Base-by-base conservation (phyloP, 2,113 vertebrate genomes). In the Tetrax tetrax region DNA sequence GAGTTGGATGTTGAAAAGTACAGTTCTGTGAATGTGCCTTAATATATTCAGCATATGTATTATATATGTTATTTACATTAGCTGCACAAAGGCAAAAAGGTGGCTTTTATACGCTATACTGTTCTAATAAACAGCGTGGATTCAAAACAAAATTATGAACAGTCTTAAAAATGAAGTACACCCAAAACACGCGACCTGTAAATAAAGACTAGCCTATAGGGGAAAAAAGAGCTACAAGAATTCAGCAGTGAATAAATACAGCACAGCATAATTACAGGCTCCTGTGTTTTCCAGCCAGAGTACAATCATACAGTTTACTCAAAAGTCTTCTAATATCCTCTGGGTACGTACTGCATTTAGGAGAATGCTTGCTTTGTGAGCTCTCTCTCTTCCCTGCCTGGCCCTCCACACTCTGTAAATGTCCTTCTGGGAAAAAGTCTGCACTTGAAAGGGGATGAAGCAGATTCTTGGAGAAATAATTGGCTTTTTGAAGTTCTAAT, bases 41-140 rank as follows among this genome's bases (percentile, higher is more conserved):
- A 94, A 95, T 93, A 92, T 96, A 96, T 95, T 87, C 94, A 69
- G 83, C 77, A 64, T 89, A 87, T 92, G 79, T 86, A 94, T 95
- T 95, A 92, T 96, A 94, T 95, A 96, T 89, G 80, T 93, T 96
- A 96, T 97, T 98, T 97, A 97, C 96, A 94, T 89, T 91, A 96
- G 94, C 90, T 93, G 74, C 93, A 96, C 91, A 97, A 95, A 97
- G 93, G 94, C 95, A 96, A 97, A 97, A 96, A 93, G 78, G 87
- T 93, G 91, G 81, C 93, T 96, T 96, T 97, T 96, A 84, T 61
- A 79, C 72, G 57, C 80, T 79, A 25, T 64, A 57, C 45, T 94
- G 64, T 94, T 95, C 87, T 97, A 94, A 95, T 97, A 97, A 97
- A 97, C 95, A 96, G 37, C 6, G 1, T 38, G 88, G 75, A 77